Evolutionary conservation across 35 echinoderm and acorn worm genomes (phyloP), one percentile per base, ranked within the genome.

Genomic region (Lytechinus variegatus): DNA sequence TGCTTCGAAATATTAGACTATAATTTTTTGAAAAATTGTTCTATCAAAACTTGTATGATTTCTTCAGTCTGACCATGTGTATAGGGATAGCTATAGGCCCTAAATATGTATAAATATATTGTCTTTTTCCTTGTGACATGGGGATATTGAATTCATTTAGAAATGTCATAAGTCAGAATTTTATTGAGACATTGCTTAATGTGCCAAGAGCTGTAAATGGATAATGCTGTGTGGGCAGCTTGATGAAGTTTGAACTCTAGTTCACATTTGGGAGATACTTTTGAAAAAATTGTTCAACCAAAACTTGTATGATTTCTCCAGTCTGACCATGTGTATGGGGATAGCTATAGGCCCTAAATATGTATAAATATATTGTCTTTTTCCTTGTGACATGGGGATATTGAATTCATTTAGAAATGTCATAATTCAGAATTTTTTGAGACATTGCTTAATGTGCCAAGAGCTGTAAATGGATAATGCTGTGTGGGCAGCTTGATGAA

Each of bases 191-290:
- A 79, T 79, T 79, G 19, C 16, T 79, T 21, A 13, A 58, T 58
- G 56, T 58, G 56, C 56, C 56, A 58, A 79, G 19, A 79, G 66
- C 21, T 79, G 66, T 79, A 79, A 79, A 79, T 79, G 66, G 66
- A 24, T 79, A n/a, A 79, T 79, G 66, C 66, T n/a, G 5, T 79
- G 6, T 79, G 4, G 66, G 66, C 66, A 79, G 66, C 19, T 21
- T 79, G 66, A 79, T 79, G 66, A 79, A 24, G 21, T 79, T 79
- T 79, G 66, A 79, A 79, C 66, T 79, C 66, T 79, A 79, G 6
- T 79, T 79, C 66, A 79, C 66, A 79, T 79, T 79, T 79, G 66
- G 66, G 21, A 79, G 66, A 79, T 79, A 79, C 24, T 79, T 79
- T n/a, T n/a, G n/a, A n/a, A n/a, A n/a, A n/a, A n/a, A n/a, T n/a